Conservation (phyloP, 2,888 invertebrate species). For the Hesperia comma region DNA sequence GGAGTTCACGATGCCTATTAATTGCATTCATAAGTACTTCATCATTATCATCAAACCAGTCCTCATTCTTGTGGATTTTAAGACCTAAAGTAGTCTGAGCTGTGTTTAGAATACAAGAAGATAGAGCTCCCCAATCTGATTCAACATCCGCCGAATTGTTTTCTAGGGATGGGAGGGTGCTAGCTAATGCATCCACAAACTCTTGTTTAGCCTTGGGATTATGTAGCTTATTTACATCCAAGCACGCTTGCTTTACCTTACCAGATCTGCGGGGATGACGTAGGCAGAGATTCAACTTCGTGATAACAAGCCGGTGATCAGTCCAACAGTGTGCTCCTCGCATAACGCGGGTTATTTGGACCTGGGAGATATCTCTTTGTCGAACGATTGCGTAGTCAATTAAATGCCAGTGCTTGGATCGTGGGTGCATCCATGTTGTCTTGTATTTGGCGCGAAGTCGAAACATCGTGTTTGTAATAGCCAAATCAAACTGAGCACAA, state of each 20-base stretch:
- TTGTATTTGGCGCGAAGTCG: conserved; percentile 46
- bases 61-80: conserved; percentile 22
- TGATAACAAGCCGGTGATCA: conserved; percentile 43
- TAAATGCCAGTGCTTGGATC: conserved; percentile 48
- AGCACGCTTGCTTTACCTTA: background rate
- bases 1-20: conserved; percentile 14
- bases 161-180: background rate
- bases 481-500: conserved; percentile 42
- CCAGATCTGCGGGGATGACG: conserved; percentile 27
- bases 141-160: conserved; percentile 4
- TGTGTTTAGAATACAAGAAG: conserved; percentile 20
- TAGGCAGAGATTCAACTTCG: conserved; percentile 36
- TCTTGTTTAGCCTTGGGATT: conserved; percentile 4
- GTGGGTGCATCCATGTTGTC: conserved; percentile 48
- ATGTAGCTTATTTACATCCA: conserved; percentile 12
- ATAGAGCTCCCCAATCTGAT: conserved; percentile 16
- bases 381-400: conserved; percentile 42
- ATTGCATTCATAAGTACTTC: conserved; percentile 7
- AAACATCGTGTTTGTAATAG: conserved; percentile 46
- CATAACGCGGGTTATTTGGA: conserved; percentile 45
- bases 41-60: conserved; percentile 39
- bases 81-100: conserved; percentile 17
- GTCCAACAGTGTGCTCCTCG: conserved; percentile 45
- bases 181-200: conserved; percentile 11
- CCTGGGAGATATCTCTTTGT: conserved; percentile 40